Evolutionary conservation across 2,113 vertebrate species (phyloP).

Genomic region (Channa argus): DNA sequence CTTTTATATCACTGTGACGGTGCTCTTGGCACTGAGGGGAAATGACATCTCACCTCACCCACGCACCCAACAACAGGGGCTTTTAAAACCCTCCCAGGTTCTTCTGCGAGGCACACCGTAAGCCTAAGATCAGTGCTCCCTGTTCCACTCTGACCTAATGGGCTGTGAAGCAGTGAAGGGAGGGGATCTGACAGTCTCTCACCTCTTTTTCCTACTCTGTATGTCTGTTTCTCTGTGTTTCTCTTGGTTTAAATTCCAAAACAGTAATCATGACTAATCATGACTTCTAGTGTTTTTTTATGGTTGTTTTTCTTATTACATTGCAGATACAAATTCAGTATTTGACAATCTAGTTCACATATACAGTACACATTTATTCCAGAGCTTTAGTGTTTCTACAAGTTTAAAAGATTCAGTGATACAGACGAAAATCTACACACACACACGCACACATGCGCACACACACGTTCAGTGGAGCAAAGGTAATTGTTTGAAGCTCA

Average conservation of each 20-base stretch:
- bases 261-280: too few species aligned
- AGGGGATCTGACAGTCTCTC: not conserved
- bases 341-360: too few species aligned
- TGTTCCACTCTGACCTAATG: slow-evolving; percentile 67
- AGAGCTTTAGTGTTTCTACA: too few species aligned
- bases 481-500: slow-evolving; percentile 6
- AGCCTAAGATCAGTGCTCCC: slow-evolving; percentile 49
- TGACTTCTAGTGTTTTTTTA: too few species aligned
- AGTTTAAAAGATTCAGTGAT: too few species aligned
- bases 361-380: too few species aligned
- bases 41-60: slow-evolving; percentile 68
- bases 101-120: slow-evolving; percentile 39
- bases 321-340: too few species aligned
- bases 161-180: slow-evolving; percentile 48
- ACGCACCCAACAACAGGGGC: slow-evolving; percentile 51
- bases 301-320: too few species aligned
- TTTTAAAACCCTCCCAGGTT: slow-evolving; percentile 69
- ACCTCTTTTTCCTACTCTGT: slow-evolving; percentile 5
- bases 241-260: too few species aligned
- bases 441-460: not conserved
- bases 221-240: slow-evolving; percentile 3
- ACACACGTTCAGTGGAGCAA: not conserved
- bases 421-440: too few species aligned
- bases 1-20: slow-evolving; percentile 57
- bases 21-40: slow-evolving; percentile 60